These are phyloP conservation scores for Ptilonorhynchus violaceus DNA, from an alignment of 2,113 vertebrate species.

Conservation along the genomic window DNA sequence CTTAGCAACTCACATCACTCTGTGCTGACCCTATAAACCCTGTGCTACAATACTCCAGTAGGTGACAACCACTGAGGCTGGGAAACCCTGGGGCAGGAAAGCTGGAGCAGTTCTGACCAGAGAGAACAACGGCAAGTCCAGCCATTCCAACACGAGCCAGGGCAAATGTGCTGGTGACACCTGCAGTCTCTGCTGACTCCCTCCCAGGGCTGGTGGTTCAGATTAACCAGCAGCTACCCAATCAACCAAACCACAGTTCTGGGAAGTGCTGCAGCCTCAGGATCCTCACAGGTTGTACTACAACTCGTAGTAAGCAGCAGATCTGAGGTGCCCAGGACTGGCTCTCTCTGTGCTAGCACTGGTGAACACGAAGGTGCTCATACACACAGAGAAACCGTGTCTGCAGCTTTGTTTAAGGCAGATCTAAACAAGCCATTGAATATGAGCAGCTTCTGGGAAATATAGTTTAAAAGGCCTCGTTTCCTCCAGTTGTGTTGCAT, in stretches of 20 bases:
- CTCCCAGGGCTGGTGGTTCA: neutral
- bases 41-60: neutral
- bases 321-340: neutral
- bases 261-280: neutral
- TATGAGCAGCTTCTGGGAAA: neutral
- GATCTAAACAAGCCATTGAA: neutral
- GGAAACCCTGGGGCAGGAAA: neutral
- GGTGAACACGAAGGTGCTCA: accelerated
- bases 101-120: neutral
- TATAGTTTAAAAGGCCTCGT: neutral
- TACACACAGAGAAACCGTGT: neutral
- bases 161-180: neutral
- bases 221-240: neutral
- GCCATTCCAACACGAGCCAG: neutral
- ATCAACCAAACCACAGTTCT: neutral
- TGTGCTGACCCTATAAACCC: neutral
- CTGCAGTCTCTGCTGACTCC: neutral
- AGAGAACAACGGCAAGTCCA: neutral
- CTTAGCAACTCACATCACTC: accelerated
- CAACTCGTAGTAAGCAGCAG: neutral
- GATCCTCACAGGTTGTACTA: neutral
- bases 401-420: neutral
- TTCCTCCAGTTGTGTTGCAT: neutral
- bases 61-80: neutral
- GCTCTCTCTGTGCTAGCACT: neutral